A percentile compares a stretch with the other conserved stretches of the same genome.
phyloP scores from a whole-genome alignment of 1,140 invertebrate species.

The Cydia fagiglandana region DNA sequence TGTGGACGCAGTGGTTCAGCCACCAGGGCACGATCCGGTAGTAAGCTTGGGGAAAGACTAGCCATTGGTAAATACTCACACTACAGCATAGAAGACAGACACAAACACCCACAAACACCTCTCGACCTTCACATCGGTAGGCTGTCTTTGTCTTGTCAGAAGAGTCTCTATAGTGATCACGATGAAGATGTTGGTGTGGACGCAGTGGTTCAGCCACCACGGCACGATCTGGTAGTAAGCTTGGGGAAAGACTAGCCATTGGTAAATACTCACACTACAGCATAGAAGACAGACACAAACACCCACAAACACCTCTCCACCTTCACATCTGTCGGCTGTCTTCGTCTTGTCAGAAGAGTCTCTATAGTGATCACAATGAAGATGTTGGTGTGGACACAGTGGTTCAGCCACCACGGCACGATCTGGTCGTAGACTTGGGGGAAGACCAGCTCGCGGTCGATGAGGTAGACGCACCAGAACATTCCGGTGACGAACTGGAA shows the following conservation, averaged over 20 bases:
- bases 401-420: slow-evolving; percentile 85
- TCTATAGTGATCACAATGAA: slow-evolving; percentile 72
- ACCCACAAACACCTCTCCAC: slow-evolving; percentile 51
- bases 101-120: slow-evolving; percentile 44
- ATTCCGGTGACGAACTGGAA: slow-evolving; percentile 82
- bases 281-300: slow-evolving; percentile 49
- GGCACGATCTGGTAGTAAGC: slow-evolving; percentile 82
- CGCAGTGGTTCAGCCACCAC: slow-evolving; percentile 85
- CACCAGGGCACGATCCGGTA: slow-evolving; percentile 83
- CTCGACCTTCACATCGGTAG: slow-evolving; percentile 50
- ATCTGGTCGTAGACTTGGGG: slow-evolving; percentile 81
- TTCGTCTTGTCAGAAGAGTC: slow-evolving; percentile 61
- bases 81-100: slow-evolving; percentile 53
- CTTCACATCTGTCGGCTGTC: slow-evolving; percentile 48
- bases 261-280: slow-evolving; percentile 62
- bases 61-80: too few species aligned
- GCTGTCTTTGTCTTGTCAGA: slow-evolving; percentile 29
- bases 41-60: slow-evolving; percentile 82
- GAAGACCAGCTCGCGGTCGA: slow-evolving; percentile 85
- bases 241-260: slow-evolving; percentile 81
- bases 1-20: slow-evolving; percentile 86
- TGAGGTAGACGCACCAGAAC: slow-evolving; percentile 84
- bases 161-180: slow-evolving; percentile 71
- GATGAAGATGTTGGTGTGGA: slow-evolving; percentile 80
- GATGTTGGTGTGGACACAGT: slow-evolving; percentile 82